Percentiles rank a stretch among this genome's conserved stretches.
These are phyloP conservation scores for Odontesthes bonariensis DNA, from an alignment of 2,113 vertebrate genomes.

Conservation along the genomic window DNA sequence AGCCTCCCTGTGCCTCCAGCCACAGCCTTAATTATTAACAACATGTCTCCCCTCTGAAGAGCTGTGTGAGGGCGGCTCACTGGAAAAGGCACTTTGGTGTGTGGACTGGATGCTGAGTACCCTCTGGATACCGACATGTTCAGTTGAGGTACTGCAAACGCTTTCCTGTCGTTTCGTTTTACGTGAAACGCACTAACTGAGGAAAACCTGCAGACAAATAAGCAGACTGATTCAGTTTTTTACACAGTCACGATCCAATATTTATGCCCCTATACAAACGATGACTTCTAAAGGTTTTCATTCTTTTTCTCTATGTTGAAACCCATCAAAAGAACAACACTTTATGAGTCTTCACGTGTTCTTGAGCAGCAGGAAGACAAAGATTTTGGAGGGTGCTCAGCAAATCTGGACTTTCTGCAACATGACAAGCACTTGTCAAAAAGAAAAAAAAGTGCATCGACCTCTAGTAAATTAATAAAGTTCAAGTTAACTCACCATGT, in stretches of 20 bases:
- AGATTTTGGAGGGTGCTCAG: too few species aligned
- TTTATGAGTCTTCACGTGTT: conserved; percentile 13
- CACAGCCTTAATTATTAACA: conserved; percentile 84
- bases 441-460: not conserved
- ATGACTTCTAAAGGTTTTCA: conserved; percentile 13
- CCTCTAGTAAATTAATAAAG: not conserved
- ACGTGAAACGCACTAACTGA: conserved; percentile 31
- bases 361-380: conserved; percentile 26
- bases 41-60: conserved; percentile 75
- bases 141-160: conserved; percentile 30
- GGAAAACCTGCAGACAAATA: conserved; percentile 43
- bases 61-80: conserved; percentile 65
- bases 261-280: conserved; percentile 31
- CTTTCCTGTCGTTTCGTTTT: conserved; percentile 26
- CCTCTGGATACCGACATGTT: conserved; percentile 49
- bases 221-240: conserved; percentile 34
- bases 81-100: conserved; percentile 68
- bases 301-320: conserved; percentile 13
- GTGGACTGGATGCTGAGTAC: conserved; percentile 45
- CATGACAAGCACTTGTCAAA: too few species aligned
- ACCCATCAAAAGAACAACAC: conserved; percentile 8
- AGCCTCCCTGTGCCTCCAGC: conserved; percentile 81
- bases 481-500: not conserved
- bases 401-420: too few species aligned
- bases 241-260: conserved; percentile 47